Percentiles rank a stretch among this genome's conserved stretches.
phyloP scores from a whole-genome alignment of 2,113 vertebrate species.

The Psophia crepitans region DNA sequence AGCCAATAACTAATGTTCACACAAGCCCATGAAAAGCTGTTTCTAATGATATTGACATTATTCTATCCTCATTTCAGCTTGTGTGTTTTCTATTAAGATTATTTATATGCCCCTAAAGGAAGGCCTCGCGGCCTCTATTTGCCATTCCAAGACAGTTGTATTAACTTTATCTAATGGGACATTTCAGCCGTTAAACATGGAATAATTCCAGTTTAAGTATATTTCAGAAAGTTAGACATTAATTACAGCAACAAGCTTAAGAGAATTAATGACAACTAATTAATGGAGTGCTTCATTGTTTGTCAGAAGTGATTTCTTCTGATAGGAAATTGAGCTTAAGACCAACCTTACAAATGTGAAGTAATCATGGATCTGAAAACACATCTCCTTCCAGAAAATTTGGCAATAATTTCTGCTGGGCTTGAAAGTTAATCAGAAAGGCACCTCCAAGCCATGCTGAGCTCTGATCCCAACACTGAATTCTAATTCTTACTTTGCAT shows the following conservation, averaged over 20 bases:
- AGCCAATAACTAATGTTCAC: background rate
- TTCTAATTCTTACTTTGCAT: background rate
- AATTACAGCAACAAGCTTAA: constrained; percentile 58
- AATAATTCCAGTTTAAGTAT: constrained; percentile 52
- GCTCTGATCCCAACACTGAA: background rate
- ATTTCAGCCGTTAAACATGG: constrained; percentile 30
- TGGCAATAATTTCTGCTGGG: background rate
- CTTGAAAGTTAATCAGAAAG: background rate
- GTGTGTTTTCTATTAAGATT: background rate
- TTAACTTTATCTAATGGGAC: constrained; percentile 56
- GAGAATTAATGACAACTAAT: constrained; percentile 40
- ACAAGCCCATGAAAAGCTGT: background rate
- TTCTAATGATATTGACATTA: background rate
- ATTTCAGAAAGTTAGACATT: constrained; percentile 52
- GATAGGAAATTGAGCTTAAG: background rate
- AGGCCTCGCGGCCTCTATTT: background rate
- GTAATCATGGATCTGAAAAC: background rate
- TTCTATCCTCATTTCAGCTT: background rate
- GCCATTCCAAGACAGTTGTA: background rate
- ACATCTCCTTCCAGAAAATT: background rate
- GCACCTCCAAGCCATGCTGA: background rate
- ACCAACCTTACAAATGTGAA: background rate
- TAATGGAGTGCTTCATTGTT: background rate
- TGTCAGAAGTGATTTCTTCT: background rate
- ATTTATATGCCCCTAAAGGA: background rate